Base-by-base conservation (phyloP, 2,888 invertebrate species). In the Hecatera dysodea region DNA sequence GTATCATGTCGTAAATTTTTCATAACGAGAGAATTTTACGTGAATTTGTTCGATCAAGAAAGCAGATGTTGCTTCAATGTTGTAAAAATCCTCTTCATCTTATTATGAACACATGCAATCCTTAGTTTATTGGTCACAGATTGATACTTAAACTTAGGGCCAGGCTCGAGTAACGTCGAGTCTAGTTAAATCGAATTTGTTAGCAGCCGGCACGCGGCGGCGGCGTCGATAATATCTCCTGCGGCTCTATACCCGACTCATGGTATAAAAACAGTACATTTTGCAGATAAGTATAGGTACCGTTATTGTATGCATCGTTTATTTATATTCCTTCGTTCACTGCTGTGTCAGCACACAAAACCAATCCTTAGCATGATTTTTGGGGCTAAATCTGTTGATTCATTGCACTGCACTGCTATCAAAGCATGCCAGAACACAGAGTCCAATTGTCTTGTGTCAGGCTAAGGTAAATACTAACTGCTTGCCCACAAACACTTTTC, bases 131-230 rank as follows among this genome's bases (percentile, higher is more conserved):
- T 75, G 70, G 55, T 65, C 55, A 61, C 36, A 72, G 53, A 69
- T 72, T 72, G 59, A 57, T 70, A 78, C 79, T 63, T n/a, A n/a
- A n/a, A 50, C 57, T 67, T 68, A 68, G 56, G 67, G 50, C 36
- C 72, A 66, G 64, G 53, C 67, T 72, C 67, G 67, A 78, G 67
- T 72, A 80, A 70, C 73, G 75, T 76, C 73, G 79, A 78, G 68
- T 79, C 71, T 48, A 78, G 84, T 71, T 66, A 75, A 90, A 90
- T 90, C 86, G 69, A 89, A 90, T 90, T 90, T 89, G 75, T 83
- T 80, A 85, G 78, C 84, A 83, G 85, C 75, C 83, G 82, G 63
- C 27, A 53, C 44, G 11, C 22, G 52, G 74, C 79, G 83, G 11
- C 22, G 52, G 74, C 79, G 83, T 62, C 86, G 65, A 87, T 88